These are phyloP conservation scores for Diuraphis noxia DNA, from an alignment of 1,140 invertebrate genomes.

Conservation along the genomic window DNA sequence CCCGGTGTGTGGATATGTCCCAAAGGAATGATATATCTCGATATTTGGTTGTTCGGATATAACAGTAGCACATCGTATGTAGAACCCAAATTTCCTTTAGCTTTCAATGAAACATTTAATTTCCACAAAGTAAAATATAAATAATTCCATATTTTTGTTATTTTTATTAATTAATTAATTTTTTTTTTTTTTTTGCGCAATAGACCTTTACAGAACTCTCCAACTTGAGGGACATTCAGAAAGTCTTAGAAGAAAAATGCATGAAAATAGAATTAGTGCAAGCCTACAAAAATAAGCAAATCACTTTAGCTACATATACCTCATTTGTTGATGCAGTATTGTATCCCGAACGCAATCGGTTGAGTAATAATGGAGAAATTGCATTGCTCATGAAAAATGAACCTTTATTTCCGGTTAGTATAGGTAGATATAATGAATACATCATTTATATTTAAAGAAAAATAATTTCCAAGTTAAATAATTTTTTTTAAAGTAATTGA, in stretches of 20 bases:
- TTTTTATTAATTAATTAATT: background rate
- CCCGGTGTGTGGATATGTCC: constrained; percentile 76
- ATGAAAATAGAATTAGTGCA: constrained; percentile 3
- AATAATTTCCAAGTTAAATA: too few species aligned
- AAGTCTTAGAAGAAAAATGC: background rate
- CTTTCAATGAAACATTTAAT: constrained; percentile 68
- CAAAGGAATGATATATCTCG: constrained; percentile 69
- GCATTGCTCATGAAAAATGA: constrained; percentile 35
- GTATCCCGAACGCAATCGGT: background rate
- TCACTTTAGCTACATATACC: constrained; percentile 20
- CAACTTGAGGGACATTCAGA: constrained; percentile 18
- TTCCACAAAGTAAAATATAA: constrained; percentile 66
- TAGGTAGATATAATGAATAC: too few species aligned
- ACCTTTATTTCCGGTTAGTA: constrained; percentile 42
- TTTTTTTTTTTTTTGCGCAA: background rate
- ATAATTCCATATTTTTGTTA: background rate
- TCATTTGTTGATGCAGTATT: background rate
- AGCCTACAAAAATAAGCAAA: background rate
- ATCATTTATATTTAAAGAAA: background rate
- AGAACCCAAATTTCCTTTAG: constrained; percentile 68
- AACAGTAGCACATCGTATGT: constrained; percentile 66
- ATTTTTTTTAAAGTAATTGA: background rate
- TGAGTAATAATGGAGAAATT: background rate
- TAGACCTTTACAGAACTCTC: background rate
- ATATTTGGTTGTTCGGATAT: constrained; percentile 66